Percentiles rank a stretch among this genome's conserved stretches.
These are phyloP conservation scores for Julus scanicus DNA, from an alignment of 2,888 invertebrate genomes.

Conservation along the genomic window DNA sequence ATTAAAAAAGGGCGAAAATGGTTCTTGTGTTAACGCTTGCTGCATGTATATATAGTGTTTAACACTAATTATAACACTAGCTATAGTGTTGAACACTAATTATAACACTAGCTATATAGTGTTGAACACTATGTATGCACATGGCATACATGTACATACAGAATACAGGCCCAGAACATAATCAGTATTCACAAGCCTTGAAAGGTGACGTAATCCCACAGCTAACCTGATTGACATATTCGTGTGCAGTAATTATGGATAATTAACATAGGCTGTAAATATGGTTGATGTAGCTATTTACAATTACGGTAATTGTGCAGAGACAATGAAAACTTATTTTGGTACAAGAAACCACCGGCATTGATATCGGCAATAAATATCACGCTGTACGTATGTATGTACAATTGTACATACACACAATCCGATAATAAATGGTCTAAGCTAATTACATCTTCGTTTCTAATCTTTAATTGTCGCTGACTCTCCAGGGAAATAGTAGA, in stretches of 20 bases:
- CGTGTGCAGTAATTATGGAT: neutral
- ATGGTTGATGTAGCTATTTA: neutral
- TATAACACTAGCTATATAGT: too few relatives aligned
- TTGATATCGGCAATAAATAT: neutral
- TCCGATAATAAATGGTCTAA: slow-evolving; percentile 52
- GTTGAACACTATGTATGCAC: too few relatives aligned
- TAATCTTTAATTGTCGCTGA: slow-evolving; percentile 55
- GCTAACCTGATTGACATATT: neutral
- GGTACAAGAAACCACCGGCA: neutral
- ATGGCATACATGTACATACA: too few relatives aligned
- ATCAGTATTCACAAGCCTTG: too few relatives aligned
- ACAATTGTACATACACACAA: slow-evolving; percentile 31
- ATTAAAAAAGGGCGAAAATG: too few relatives aligned
- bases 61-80: too few relatives aligned
- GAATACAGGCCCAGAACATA: too few relatives aligned
- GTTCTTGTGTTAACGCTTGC: too few relatives aligned
- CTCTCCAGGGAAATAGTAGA: slow-evolving; percentile 47
- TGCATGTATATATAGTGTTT: too few relatives aligned
- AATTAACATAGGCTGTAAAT: neutral
- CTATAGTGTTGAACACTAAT: too few relatives aligned
- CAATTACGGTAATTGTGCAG: too few relatives aligned
- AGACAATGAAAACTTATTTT: too few relatives aligned
- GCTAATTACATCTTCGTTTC: slow-evolving; percentile 55
- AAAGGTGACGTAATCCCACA: neutral
- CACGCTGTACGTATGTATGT: slow-evolving; percentile 1